Base-by-base conservation (phyloP, 2,113 vertebrate species). In the Stigmatopora argus region DNA sequence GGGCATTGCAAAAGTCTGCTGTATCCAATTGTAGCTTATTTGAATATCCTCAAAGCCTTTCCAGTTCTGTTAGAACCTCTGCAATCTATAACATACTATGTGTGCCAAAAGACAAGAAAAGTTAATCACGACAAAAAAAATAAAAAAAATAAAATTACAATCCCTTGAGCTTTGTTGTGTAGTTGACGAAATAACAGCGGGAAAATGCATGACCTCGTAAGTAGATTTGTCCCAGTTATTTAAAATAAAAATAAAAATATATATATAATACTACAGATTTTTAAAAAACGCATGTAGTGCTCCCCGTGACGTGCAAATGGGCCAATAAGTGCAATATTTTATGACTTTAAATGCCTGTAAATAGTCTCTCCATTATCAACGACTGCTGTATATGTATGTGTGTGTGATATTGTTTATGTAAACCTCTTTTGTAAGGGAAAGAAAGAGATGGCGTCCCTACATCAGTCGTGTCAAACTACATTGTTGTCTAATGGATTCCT, bases 301-400 rank as follows among this genome's bases (percentile, higher is more conserved):
- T 77, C 3, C 84, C 88, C 91, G 77, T 92, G 94, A 94, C 89
- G 92, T 92, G 94, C 92, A 88, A 31, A 95, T 95, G 94, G 95
- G 95, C 95, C 95, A 96, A 94, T 92, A 96, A 92, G 95, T 97
- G 95, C 95, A 97, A 97, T 97, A 97, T 95, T 96, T 94, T 93
- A 92, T 92, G 88, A 95, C 90, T 92, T 93, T 26, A 17, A 92
- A 90, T 92, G 86, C 89, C 84, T 94, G 94, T 97, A 94, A 90
- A 94, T 95, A 96, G 90, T 92, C 72, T 79, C 87, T 89, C 90
- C 90, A 80, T 73, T 78, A 58, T 46, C 6, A 38, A 80, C 84
- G 65, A 74, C 77, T 84, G 72, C 78, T 57, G 71, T 79, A 31
- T 77, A 73, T 70, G 83, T 62, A 79, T 67, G 67, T 60, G 35